Percentiles rank a stretch among this genome's conserved stretches.
These are phyloP conservation scores for Tipula helvola DNA, from an alignment of 2,888 invertebrate genomes.

Conservation along the genomic window DNA sequence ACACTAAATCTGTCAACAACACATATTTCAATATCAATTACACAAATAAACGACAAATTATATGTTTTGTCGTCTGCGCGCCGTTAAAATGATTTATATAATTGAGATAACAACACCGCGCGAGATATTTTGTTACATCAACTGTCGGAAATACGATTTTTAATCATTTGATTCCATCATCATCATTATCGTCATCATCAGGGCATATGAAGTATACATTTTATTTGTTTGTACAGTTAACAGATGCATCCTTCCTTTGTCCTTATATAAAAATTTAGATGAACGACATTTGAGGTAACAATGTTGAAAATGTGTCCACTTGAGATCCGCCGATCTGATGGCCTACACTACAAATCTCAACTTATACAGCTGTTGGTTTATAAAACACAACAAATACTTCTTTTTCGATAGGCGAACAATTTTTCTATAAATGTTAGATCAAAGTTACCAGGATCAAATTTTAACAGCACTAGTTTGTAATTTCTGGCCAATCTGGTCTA, in stretches of 20 bases:
- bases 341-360: too few species aligned
- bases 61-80: background rate
- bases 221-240: background rate
- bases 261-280: background rate
- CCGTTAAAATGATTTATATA: background rate
- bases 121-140: background rate
- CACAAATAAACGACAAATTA: background rate
- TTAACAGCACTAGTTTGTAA: too few species aligned
- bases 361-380: too few species aligned
- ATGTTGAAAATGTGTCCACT: background rate
- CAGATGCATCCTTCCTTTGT: background rate
- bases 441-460: too few species aligned
- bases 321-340: too few species aligned
- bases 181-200: background rate
- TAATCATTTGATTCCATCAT: background rate
- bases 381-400: too few species aligned
- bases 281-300: background rate
- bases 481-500: too few species aligned
- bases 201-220: background rate
- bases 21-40: background rate
- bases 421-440: too few species aligned
- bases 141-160: background rate
- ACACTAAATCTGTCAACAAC: background rate
- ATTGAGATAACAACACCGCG: background rate
- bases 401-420: too few species aligned